Conservation (phyloP, 30 jellyfish, hydroid and myxozoan genomes). For the Pseudorhiza aurosa region DNA sequence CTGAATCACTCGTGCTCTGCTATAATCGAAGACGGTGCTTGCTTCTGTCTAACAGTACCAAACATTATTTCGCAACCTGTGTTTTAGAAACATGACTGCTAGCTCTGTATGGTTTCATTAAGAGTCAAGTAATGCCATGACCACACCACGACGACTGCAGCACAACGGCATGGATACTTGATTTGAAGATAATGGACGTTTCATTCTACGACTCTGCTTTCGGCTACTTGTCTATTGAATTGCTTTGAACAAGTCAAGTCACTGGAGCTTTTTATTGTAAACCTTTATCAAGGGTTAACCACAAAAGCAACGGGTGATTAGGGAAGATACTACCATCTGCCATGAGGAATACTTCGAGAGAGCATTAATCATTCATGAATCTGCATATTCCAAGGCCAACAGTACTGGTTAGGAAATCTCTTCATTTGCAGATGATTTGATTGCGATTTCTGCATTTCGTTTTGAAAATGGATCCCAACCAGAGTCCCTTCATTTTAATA, state of each 20-base stretch:
- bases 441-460: neutral
- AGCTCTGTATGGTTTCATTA: slow-evolving; percentile 31
- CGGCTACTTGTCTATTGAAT: slow-evolving; percentile 14
- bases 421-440: slow-evolving; percentile 14
- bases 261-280: slow-evolving; percentile 37
- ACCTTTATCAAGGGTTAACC: slow-evolving; percentile 72
- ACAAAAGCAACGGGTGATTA: slow-evolving; percentile 72
- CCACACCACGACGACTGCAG: slow-evolving; percentile 21
- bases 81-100: slow-evolving; percentile 32
- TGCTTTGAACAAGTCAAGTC: slow-evolving; percentile 46
- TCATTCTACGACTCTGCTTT: slow-evolving; percentile 35
- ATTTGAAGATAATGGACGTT: neutral
- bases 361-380: slow-evolving; percentile 17
- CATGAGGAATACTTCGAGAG: slow-evolving; percentile 12
- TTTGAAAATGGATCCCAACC: neutral
- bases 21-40: neutral
- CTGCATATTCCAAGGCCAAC: slow-evolving; percentile 25
- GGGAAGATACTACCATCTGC: slow-evolving; percentile 54
- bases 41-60: slow-evolving; percentile 9
- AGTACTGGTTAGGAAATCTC: neutral
- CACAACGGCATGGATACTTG: slow-evolving; percentile 38
- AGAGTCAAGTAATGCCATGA: slow-evolving; percentile 4
- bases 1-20: neutral
- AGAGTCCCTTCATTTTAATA: neutral
- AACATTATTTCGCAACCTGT: neutral